phyloP scores from a whole-genome alignment of 23 tunicate genomes.

The Halocynthia aurantium region DNA sequence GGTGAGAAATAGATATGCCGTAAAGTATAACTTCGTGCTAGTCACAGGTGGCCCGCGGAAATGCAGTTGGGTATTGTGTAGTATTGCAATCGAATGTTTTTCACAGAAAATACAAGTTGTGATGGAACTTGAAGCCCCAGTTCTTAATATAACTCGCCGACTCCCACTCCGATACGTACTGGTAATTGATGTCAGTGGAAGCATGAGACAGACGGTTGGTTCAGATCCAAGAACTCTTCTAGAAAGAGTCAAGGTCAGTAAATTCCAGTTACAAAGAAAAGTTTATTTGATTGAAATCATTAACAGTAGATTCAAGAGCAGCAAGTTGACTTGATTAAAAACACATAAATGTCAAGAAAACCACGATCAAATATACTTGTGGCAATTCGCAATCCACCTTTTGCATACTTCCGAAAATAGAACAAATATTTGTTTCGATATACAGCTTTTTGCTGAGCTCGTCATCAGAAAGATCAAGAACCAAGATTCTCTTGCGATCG shows the following conservation, averaged over 20 bases:
- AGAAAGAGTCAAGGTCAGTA: conserved; percentile 19
- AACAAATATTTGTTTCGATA: too few relatives aligned
- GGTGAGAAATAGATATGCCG: conserved; percentile 1
- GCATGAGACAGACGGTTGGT: conserved; percentile 8
- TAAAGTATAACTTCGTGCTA: background rate
- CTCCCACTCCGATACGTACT: conserved; percentile 20
- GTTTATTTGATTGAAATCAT: too few relatives aligned
- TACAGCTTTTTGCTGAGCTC: too few relatives aligned
- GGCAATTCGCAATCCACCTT: too few relatives aligned
- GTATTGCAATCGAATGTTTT: background rate
- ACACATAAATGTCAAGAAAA: too few relatives aligned
- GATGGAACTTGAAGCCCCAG: conserved; percentile 1
- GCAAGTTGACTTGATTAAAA: too few relatives aligned
- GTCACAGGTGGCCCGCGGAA: background rate
- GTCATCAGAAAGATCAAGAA: too few relatives aligned
- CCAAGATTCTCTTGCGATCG: too few relatives aligned
- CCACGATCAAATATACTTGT: too few relatives aligned
- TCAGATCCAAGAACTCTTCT: background rate
- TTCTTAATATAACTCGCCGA: background rate
- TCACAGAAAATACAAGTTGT: conserved; percentile 7
- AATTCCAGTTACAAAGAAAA: too few relatives aligned
- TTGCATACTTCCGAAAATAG: too few relatives aligned
- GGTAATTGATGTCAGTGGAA: conserved; percentile 24
- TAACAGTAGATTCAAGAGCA: too few relatives aligned
- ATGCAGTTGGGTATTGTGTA: background rate